These are phyloP conservation scores for Aromia moschata DNA, from an alignment of 2,888 invertebrate genomes.

Conservation along the genomic window DNA sequence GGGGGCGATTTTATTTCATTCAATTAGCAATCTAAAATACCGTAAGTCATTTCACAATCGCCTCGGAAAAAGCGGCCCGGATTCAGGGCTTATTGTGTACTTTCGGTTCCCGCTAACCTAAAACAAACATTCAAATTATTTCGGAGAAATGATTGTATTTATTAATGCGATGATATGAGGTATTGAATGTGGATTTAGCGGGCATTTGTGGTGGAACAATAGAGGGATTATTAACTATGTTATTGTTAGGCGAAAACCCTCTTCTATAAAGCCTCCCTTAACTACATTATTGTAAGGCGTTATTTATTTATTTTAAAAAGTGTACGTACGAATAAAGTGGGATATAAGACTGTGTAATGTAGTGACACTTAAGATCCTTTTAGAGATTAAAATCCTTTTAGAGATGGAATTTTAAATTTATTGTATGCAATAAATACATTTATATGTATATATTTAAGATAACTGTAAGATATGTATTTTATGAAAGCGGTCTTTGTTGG, in stretches of 20 bases:
- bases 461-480: too few species aligned
- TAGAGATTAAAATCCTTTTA: too few species aligned
- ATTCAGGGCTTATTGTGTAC: constrained; percentile 36
- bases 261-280: constrained; percentile 34
- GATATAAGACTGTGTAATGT: constrained; percentile 12
- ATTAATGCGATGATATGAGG: constrained; percentile 58
- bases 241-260: constrained; percentile 50
- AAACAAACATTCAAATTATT: constrained; percentile 64
- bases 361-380: constrained; percentile 13
- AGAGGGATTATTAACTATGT: constrained; percentile 56
- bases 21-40: constrained; percentile 19
- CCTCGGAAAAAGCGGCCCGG: constrained; percentile 24
- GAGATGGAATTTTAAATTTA: too few species aligned
- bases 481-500: too few species aligned
- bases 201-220: constrained; percentile 54
- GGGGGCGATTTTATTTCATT: constrained; percentile 20
- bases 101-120: constrained; percentile 49
- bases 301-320: constrained; percentile 39
- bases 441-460: too few species aligned
- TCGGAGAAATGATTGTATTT: constrained; percentile 59
- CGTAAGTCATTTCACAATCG: constrained; percentile 24
- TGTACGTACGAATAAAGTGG: constrained; percentile 23
- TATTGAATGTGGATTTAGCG: constrained; percentile 54
- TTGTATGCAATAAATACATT: too few species aligned
- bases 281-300: constrained; percentile 18